Evolutionary conservation across 2,797 vertebrate genomes (phyloP).

Genomic region (Falco columbarius): DNA sequence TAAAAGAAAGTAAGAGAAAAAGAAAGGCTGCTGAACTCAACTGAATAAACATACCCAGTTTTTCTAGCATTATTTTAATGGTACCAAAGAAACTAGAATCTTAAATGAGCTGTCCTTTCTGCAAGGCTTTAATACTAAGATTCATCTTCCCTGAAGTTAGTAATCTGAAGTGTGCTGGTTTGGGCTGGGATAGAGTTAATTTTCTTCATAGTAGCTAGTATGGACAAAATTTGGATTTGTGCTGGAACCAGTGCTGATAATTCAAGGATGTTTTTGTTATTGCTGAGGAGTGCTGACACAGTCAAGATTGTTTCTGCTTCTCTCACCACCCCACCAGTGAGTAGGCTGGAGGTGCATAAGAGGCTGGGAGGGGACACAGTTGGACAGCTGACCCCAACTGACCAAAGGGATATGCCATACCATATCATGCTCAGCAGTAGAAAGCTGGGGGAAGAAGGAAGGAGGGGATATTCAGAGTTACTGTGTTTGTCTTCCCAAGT

Average conservation of each 20-base stretch:
- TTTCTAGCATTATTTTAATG: background rate
- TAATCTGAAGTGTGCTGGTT: background rate
- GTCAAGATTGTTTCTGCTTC: background rate
- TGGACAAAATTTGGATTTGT: background rate
- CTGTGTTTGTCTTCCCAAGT: background rate
- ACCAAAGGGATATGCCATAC: background rate
- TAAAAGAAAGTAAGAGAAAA: background rate
- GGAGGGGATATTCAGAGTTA: too few species aligned
- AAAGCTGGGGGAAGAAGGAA: background rate
- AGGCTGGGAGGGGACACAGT: background rate
- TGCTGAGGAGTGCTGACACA: background rate
- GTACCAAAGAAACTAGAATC: background rate
- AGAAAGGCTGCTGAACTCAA: background rate
- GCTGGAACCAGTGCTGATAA: background rate
- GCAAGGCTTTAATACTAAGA: background rate
- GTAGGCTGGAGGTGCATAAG: background rate
- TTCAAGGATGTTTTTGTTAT: background rate
- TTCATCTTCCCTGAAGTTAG: background rate
- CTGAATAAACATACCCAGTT: background rate
- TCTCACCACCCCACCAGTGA: background rate
- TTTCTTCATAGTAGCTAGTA: background rate
- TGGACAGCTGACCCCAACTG: background rate
- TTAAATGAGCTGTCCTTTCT: background rate
- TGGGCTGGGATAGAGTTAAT: background rate
- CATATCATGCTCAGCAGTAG: background rate